Conservation (phyloP, 1,140 invertebrate genomes). For the Agrypnia vestita region DNA sequence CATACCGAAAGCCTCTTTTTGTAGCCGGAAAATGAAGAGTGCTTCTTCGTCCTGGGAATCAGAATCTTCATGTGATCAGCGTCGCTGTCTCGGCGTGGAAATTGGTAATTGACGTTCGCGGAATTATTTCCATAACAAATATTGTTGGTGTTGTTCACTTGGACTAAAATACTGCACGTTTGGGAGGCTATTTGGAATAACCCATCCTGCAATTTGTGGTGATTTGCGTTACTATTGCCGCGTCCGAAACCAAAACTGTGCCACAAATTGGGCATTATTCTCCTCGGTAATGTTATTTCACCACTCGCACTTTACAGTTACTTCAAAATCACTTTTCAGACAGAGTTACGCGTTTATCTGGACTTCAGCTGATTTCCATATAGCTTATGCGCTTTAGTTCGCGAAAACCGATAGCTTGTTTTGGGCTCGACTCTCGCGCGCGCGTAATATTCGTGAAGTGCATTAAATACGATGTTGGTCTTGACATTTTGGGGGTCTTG, state of each 20-base stretch:
- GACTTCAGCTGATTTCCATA: slow-evolving; percentile 24
- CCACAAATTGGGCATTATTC: slow-evolving; percentile 74
- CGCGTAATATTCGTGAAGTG: slow-evolving; percentile 4
- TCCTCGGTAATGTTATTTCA: slow-evolving; percentile 1
- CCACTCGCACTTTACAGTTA: neutral
- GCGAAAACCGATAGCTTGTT: neutral
- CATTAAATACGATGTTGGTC: slow-evolving; percentile 15
- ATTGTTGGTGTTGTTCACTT: slow-evolving; percentile 83
- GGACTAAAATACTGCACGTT: slow-evolving; percentile 81
- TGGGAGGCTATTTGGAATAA: slow-evolving; percentile 82
- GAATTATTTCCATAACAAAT: slow-evolving; percentile 79
- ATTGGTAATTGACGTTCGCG: slow-evolving; percentile 76
- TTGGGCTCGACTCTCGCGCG: neutral
- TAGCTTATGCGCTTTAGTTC: slow-evolving; percentile 1
- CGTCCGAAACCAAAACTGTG: slow-evolving; percentile 72
- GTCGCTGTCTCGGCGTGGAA: slow-evolving; percentile 68
- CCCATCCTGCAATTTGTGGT: slow-evolving; percentile 79
- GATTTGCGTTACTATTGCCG: slow-evolving; percentile 65
- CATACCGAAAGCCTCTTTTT: slow-evolving; percentile 72
- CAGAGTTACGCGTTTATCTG: neutral
- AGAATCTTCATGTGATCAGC: slow-evolving; percentile 64
- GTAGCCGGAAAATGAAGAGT: slow-evolving; percentile 70
- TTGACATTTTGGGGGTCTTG: slow-evolving; percentile 36
- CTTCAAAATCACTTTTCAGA: neutral
- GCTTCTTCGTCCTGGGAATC: slow-evolving; percentile 69